Evolutionary conservation across 2,113 vertebrate species (phyloP).

Genomic region (Sinocyclocheilus rhinocerous): DNA sequence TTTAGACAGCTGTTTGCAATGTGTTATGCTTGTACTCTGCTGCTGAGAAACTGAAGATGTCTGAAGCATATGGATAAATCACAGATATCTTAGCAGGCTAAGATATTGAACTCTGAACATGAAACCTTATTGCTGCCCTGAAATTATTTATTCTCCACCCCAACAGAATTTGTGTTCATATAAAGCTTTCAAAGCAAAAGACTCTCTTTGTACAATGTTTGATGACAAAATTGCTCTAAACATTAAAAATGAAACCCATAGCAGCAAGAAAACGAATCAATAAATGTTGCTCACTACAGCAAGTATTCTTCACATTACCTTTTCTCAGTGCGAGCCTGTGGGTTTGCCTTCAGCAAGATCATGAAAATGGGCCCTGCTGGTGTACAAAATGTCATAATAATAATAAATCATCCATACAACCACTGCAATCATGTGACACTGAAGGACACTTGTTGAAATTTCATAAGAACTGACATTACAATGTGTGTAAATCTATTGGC

Average conservation of each 20-base stretch:
- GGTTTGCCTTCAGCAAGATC: background rate
- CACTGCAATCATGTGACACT: background rate
- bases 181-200: background rate
- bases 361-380: background rate
- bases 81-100: background rate
- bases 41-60: constrained; percentile 26
- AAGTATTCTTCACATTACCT: background rate
- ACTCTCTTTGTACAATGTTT: too few relatives aligned
- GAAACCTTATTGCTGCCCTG: background rate
- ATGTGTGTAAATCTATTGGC: background rate
- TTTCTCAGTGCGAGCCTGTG: background rate
- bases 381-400: background rate
- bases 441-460: background rate
- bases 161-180: constrained; percentile 7
- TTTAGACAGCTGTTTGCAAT: constrained; percentile 55
- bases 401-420: background rate
- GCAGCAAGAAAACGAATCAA: background rate
- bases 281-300: background rate
- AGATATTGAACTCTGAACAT: constrained; percentile 25
- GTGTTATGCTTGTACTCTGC: constrained; percentile 39
- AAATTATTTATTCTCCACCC: constrained; percentile 26
- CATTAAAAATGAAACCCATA: background rate
- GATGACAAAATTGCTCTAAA: background rate
- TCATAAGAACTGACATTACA: background rate
- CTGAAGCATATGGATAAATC: constrained; percentile 42